Conservation (phyloP, 2,888 invertebrate species). For the Aporophyla nigra region DNA sequence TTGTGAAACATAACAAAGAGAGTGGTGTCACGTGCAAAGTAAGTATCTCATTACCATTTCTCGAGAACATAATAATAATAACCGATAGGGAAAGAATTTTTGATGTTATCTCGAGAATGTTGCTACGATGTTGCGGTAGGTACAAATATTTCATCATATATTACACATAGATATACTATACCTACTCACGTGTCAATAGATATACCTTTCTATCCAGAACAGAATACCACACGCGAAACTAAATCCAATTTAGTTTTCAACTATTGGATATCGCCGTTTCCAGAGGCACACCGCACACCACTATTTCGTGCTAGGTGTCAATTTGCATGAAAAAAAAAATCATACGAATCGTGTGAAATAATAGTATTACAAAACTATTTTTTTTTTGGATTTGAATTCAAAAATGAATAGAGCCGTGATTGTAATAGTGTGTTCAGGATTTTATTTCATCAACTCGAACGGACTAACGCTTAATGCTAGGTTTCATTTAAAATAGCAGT, state of each 20-base stretch:
- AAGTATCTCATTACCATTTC: slow-evolving; percentile 59
- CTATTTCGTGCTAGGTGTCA: slow-evolving; percentile 21
- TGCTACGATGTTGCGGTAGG: slow-evolving; percentile 29
- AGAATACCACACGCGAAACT: slow-evolving; percentile 34
- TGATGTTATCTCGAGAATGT: slow-evolving; percentile 40
- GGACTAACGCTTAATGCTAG: slow-evolving; percentile 6
- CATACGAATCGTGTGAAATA: slow-evolving; percentile 3
- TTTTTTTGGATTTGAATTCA: background rate
- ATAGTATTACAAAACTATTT: background rate
- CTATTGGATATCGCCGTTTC: slow-evolving; percentile 25
- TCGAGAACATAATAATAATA: slow-evolving; percentile 44
- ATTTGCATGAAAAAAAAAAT: slow-evolving; percentile 40
- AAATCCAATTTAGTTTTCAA: slow-evolving; percentile 35
- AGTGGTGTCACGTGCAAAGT: slow-evolving; percentile 44
- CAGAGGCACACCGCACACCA: slow-evolving; percentile 5
- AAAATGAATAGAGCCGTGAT: slow-evolving; percentile 13
- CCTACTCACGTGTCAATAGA: background rate
- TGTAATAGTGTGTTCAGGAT: background rate
- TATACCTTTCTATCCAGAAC: background rate
- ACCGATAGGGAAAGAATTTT: slow-evolving; percentile 41
- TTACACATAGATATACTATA: background rate
- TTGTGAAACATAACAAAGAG: slow-evolving; percentile 36
- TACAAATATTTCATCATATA: slow-evolving; percentile 29
- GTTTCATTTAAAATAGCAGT: background rate
- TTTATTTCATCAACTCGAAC: background rate